phyloP scores from a whole-genome alignment of 2,797 vertebrate genomes.

The Leptoclinus maculatus region DNA sequence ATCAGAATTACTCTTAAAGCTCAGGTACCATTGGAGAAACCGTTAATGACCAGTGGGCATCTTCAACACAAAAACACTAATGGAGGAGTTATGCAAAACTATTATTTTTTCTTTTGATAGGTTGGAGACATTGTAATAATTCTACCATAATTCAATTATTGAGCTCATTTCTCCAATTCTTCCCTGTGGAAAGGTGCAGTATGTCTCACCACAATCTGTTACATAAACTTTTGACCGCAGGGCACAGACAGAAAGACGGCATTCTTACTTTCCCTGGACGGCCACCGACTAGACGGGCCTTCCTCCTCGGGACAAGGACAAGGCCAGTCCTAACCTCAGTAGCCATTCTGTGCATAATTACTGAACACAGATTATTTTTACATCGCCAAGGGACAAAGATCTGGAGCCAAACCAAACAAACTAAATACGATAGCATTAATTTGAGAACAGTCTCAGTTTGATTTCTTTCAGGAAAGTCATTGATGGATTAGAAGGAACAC shows the following conservation, averaged over 20 bases:
- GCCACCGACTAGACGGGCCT: constrained; percentile 12
- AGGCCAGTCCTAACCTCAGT: constrained; percentile 46
- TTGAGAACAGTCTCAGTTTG: constrained; percentile 8
- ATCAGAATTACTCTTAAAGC: too few species aligned
- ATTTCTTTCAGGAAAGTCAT: constrained; percentile 21
- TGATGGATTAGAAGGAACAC: background rate
- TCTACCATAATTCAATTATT: background rate
- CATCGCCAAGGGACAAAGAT: constrained; percentile 18
- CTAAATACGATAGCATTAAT: background rate
- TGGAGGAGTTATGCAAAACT: too few species aligned
- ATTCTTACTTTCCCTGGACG: constrained; percentile 22
- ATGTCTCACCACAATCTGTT: background rate
- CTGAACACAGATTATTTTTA: constrained; percentile 43
- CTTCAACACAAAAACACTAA: too few species aligned
- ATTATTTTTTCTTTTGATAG: too few species aligned
- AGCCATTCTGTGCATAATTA: constrained; percentile 55
- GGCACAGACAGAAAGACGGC: constrained; percentile 2
- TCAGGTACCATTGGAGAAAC: too few species aligned
- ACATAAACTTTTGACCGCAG: background rate
- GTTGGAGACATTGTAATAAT: background rate
- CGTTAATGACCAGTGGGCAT: too few species aligned
- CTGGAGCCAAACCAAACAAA: background rate
- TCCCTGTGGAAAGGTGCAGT: background rate
- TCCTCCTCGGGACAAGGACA: constrained; percentile 28
- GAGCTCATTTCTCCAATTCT: background rate